Evolutionary conservation across 2,888 invertebrate genomes (phyloP).

Genomic region (Perithous albicinctus): DNA sequence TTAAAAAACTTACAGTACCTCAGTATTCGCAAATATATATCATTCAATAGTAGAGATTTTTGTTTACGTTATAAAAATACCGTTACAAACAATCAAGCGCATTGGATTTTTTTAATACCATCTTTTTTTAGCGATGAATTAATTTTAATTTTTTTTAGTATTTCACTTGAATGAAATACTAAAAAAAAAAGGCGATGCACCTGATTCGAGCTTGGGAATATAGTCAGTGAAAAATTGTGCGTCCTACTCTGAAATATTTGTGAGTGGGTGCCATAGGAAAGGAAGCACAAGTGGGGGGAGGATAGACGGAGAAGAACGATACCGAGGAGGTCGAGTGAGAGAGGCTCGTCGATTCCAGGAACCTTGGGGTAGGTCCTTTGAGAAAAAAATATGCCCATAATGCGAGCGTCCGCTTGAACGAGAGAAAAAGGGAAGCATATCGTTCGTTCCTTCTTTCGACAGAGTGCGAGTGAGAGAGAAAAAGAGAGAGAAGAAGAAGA

Average conservation of each 20-base stretch:
- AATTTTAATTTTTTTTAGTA: too few relatives aligned
- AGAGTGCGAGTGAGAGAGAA: too few relatives aligned
- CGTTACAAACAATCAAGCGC: too few relatives aligned
- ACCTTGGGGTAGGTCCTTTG: constrained; percentile 81
- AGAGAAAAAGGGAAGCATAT: constrained; percentile 43
- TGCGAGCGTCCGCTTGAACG: constrained; percentile 73
- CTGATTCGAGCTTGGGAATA: constrained; percentile 5
- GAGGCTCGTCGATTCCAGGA: constrained; percentile 77
- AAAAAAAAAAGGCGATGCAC: neutral
- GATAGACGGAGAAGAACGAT: constrained; percentile 51
- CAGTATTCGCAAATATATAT: too few relatives aligned
- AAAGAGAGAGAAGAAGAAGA: constrained; percentile 57
- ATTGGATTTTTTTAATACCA: too few relatives aligned
- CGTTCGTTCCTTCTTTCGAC: constrained; percentile 28
- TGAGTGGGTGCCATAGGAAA: constrained; percentile 21
- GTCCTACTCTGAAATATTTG: constrained; percentile 7
- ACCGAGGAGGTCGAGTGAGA: constrained; percentile 50
- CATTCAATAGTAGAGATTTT: too few relatives aligned
- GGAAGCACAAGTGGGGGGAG: constrained; percentile 34
- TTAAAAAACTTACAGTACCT: too few relatives aligned
- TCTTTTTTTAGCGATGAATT: too few relatives aligned
- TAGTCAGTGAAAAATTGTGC: constrained; percentile 3
- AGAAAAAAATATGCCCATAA: constrained; percentile 72
- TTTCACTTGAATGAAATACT: neutral
- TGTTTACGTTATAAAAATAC: too few relatives aligned